Evolutionary conservation across 2,888 invertebrate species (phyloP).

Genomic region (Slavum lentiscoides): DNA sequence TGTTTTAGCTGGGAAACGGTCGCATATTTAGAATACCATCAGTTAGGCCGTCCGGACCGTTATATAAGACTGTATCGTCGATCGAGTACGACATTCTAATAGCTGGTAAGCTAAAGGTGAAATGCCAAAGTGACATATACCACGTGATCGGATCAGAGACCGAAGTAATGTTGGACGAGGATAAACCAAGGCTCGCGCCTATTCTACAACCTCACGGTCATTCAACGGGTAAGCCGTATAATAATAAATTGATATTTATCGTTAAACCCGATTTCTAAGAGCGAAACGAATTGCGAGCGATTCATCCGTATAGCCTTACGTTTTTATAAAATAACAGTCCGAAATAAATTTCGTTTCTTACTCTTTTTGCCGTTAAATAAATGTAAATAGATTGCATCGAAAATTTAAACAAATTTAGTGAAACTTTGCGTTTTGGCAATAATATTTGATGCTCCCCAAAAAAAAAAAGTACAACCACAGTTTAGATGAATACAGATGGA

Average conservation of each 20-base stretch:
- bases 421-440: too few species aligned
- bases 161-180: slow-evolving; percentile 55
- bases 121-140: slow-evolving; percentile 56
- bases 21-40: slow-evolving; percentile 21
- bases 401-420: too few species aligned
- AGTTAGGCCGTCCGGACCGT: slow-evolving; percentile 15
- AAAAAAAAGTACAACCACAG: too few species aligned
- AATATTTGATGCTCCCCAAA: too few species aligned
- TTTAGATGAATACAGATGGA: too few species aligned
- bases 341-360: too few species aligned
- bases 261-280: background rate
- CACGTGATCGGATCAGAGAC: slow-evolving; percentile 55
- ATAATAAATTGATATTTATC: background rate
- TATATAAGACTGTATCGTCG: slow-evolving; percentile 37
- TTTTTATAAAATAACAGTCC: too few species aligned
- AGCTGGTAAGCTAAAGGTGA: slow-evolving; percentile 57
- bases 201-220: slow-evolving; percentile 54
- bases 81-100: slow-evolving; percentile 43
- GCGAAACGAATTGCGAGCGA: too few species aligned
- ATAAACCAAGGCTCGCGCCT: slow-evolving; percentile 56
- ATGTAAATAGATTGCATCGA: too few species aligned
- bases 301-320: background rate
- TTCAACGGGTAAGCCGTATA: slow-evolving; percentile 38
- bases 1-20: slow-evolving; percentile 34
- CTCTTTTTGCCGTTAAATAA: too few species aligned